Percentiles rank a stretch among this genome's conserved stretches.
phyloP scores from a whole-genome alignment of 1,140 invertebrate genomes.

The Orussus abietinus region DNA sequence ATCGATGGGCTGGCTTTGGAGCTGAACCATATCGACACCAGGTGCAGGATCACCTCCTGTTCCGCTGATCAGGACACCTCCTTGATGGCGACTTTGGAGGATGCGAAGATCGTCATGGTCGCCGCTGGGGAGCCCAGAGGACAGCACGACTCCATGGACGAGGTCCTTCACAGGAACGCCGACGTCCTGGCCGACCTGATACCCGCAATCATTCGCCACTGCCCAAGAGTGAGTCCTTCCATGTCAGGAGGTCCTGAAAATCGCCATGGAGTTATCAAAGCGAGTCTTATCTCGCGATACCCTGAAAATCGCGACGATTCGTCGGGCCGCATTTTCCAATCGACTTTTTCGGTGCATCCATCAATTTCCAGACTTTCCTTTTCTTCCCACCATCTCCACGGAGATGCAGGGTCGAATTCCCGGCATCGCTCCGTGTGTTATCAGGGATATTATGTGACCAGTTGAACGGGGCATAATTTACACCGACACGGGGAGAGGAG shows the following conservation, averaged over 20 bases:
- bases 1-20: conserved; percentile 56
- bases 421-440: too few species aligned
- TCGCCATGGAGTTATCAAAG: not conserved
- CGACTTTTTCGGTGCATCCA: too few species aligned
- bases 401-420: too few species aligned
- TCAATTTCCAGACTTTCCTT: too few species aligned
- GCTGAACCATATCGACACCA: conserved; percentile 59
- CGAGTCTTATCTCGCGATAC: too few species aligned
- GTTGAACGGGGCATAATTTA: too few species aligned
- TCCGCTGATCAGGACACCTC: conserved; percentile 41
- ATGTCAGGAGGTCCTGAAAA: too few species aligned
- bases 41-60: conserved; percentile 63
- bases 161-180: conserved; percentile 51
- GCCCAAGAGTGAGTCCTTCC: conserved; percentile 51
- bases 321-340: not conserved
- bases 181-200: conserved; percentile 50
- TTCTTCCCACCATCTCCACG: too few species aligned
- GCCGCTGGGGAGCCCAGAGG: conserved; percentile 34
- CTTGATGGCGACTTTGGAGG: conserved; percentile 35
- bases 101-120: conserved; percentile 56
- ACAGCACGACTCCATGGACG: conserved; percentile 22
- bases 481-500: too few species aligned
- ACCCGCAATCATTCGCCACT: conserved; percentile 48
- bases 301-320: not conserved
- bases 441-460: too few species aligned